A percentile compares a stretch with the other conserved stretches of the same genome.
Conservation (phyloP, 2,888 invertebrate species). For the Platypus cylindrus region DNA sequence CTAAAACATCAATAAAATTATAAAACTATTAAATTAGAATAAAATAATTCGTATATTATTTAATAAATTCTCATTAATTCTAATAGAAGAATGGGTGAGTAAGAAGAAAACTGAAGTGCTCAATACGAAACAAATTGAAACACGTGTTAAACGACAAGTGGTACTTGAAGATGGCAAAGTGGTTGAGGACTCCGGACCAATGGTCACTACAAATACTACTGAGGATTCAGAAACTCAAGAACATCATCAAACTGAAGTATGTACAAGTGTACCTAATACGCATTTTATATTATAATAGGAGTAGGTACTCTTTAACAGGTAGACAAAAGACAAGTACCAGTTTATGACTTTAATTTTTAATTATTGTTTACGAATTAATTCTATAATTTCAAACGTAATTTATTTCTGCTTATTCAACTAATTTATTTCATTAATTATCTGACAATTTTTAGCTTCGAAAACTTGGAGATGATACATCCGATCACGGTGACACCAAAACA, state of each 20-base stretch:
- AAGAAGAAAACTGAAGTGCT: constrained; percentile 81
- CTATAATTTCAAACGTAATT: no score
- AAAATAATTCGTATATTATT: no score
- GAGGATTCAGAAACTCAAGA: constrained; percentile 85
- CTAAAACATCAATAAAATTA: no score
- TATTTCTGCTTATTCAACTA: no score
- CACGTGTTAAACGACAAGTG: constrained; percentile 77
- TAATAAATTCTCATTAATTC: no score
- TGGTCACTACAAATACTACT: constrained; percentile 81
- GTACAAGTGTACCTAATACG: neutral
- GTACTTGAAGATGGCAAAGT: constrained; percentile 84
- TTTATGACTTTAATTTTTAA: no score
- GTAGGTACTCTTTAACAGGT: no score
- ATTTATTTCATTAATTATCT: neutral
- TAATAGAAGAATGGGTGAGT: constrained; percentile 84
- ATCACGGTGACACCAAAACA: no score
- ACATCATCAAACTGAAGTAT: constrained; percentile 73
- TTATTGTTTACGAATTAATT: no score
- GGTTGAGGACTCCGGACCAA: constrained; percentile 78
- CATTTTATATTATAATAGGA: no score
- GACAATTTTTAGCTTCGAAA: constrained; percentile 27
- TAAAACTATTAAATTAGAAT: no score
- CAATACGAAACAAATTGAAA: constrained; percentile 83
- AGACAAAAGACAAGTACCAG: no score
- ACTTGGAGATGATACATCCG: constrained; percentile 30